These are phyloP conservation scores for Tupiocoris notatus DNA, from an alignment of 2,888 invertebrate genomes.

Conservation along the genomic window DNA sequence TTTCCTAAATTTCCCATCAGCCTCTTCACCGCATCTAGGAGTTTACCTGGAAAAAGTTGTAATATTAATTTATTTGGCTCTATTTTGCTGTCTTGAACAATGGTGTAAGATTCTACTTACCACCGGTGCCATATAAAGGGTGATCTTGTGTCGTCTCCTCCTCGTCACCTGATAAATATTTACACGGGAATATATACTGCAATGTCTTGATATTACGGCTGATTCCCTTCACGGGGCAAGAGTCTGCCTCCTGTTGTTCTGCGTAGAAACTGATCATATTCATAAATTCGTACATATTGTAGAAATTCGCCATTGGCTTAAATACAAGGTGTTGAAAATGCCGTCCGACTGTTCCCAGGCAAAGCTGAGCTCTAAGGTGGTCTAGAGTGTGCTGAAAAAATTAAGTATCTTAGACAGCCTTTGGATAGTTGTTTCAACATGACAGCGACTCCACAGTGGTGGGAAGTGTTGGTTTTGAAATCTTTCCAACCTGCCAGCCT, in stretches of 20 bases:
- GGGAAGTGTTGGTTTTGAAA: not conserved
- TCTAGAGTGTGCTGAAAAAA: constrained; percentile 66
- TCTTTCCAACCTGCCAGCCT: constrained; percentile 67
- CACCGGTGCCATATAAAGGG: constrained; percentile 72
- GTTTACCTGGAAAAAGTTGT: constrained; percentile 57
- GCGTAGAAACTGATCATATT: constrained; percentile 74
- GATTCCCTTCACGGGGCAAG: constrained; percentile 51
- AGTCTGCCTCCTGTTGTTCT: constrained; percentile 57
- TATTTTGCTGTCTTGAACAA: no score
- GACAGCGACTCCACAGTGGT: no score
- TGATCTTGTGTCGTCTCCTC: constrained; percentile 52
- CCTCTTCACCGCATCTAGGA: constrained; percentile 65
- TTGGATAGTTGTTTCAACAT: no score
- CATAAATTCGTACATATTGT: constrained; percentile 81
- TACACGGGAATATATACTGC: constrained; percentile 56
- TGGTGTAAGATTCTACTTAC: constrained; percentile 52
- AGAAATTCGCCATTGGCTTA: constrained; percentile 72
- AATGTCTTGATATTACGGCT: constrained; percentile 43
- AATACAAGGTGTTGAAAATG: constrained; percentile 67
- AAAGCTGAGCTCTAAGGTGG: constrained; percentile 69
- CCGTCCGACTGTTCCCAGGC: constrained; percentile 66
- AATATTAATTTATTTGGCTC: no score
- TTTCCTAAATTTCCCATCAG: constrained; percentile 66
- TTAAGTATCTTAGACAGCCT: not conserved
- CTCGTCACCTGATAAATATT: constrained; percentile 65